Evolutionary conservation across 1,140 invertebrate species (phyloP).

Genomic region (Bradynema listronoti): DNA sequence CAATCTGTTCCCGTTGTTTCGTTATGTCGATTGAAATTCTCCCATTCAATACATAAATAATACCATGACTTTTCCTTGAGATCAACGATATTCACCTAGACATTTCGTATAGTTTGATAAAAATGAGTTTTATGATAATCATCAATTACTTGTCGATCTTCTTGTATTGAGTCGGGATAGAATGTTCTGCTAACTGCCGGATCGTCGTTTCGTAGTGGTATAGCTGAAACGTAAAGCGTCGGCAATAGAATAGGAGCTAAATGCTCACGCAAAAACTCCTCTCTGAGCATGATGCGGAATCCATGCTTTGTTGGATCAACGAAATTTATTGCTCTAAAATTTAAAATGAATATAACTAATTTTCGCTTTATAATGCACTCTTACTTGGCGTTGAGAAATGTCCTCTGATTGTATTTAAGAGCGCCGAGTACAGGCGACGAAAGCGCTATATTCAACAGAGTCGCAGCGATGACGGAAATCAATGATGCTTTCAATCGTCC

Average conservation of each 20-base stretch:
- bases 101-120: conserved; percentile 10
- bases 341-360: too few relatives aligned
- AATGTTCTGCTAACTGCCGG: conserved; percentile 37
- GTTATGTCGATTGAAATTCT: conserved; percentile 46
- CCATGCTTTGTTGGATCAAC: conserved; percentile 43
- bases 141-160: conserved; percentile 48
- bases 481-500: too few relatives aligned
- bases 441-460: too few relatives aligned
- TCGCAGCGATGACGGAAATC: too few relatives aligned
- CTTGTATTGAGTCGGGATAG: conserved; percentile 37
- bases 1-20: conserved; percentile 47
- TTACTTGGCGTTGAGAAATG: conserved; percentile 6
- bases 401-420: conserved; percentile 12
- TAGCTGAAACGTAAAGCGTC: conserved; percentile 38
- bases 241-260: conserved; percentile 36
- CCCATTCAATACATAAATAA: conserved; percentile 44
- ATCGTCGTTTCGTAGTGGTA: conserved; percentile 37
- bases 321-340: conserved; percentile 37
- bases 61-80: conserved; percentile 36
- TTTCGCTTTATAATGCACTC: too few relatives aligned
- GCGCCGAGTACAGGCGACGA: too few relatives aligned
- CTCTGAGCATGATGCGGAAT: conserved; percentile 34
- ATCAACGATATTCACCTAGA: conserved; percentile 26
- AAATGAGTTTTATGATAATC: background rate
- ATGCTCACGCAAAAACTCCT: conserved; percentile 39